These are phyloP conservation scores for Schlechtendalia chinensis DNA, from an alignment of 1,140 invertebrate species.

Conservation along the genomic window DNA sequence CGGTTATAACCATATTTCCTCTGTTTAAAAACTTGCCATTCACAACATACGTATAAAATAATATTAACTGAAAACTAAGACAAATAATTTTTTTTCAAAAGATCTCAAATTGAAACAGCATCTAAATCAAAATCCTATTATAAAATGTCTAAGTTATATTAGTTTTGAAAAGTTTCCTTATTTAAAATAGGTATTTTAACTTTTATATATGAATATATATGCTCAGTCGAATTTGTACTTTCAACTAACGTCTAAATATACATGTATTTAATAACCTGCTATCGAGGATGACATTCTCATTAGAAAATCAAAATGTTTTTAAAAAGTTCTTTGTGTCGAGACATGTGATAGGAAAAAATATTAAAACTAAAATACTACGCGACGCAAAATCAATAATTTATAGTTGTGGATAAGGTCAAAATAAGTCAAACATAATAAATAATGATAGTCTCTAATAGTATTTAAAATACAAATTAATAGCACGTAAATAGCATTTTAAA, in stretches of 20 bases:
- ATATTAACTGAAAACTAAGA: conserved; percentile 9
- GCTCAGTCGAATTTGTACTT: background rate
- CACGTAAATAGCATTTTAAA: background rate
- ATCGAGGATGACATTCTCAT: background rate
- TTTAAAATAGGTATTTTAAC: background rate
- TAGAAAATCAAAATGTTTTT: background rate
- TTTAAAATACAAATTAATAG: background rate
- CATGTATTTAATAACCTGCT: background rate
- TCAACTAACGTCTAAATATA: background rate
- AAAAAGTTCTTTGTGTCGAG: background rate
- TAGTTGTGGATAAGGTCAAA: background rate
- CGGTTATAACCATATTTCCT: no score
- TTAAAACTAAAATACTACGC: no score
- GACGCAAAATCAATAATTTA: conserved; percentile 10
- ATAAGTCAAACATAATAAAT: background rate
- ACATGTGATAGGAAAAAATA: background rate
- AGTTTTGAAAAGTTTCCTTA: background rate
- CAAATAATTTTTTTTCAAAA: background rate
- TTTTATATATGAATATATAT: background rate
- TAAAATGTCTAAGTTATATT: conserved; percentile 11
- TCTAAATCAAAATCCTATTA: conserved; percentile 9
- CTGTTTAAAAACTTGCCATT: background rate
- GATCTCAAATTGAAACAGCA: background rate
- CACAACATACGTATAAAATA: background rate
- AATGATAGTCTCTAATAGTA: background rate